Percentiles rank a stretch among this genome's conserved stretches.
phyloP scores from a whole-genome alignment of 2,113 vertebrate genomes.

The Odocoileus virginianus region DNA sequence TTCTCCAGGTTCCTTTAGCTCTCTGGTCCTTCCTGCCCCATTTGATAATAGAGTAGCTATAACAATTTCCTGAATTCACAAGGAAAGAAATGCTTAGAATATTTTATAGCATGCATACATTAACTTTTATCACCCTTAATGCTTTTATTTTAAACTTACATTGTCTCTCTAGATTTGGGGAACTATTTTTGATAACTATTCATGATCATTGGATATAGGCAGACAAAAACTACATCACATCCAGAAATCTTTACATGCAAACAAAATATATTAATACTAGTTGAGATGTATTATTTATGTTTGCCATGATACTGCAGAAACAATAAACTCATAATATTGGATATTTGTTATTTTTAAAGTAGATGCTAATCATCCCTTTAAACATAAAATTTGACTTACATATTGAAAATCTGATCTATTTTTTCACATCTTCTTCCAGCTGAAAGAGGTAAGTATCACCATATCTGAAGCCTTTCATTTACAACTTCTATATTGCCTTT shows the following conservation, averaged over 20 bases:
- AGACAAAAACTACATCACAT: not conserved
- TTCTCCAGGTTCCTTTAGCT: not conserved
- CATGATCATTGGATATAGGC: not conserved
- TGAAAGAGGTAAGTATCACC: not conserved
- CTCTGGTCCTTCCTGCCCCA: not conserved
- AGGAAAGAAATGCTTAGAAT: not conserved
- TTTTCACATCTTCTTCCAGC: not conserved
- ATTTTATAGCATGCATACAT: not conserved
- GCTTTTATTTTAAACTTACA: not conserved
- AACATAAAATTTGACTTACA: not conserved
- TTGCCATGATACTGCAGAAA: not conserved
- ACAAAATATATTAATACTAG: not conserved
- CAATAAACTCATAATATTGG: constrained; percentile 25
- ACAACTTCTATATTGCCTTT: not conserved
- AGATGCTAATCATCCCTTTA: constrained; percentile 43
- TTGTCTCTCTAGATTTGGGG: not conserved
- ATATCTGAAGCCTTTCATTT: not conserved
- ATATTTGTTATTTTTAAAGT: constrained; percentile 30
- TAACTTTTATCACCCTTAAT: not conserved
- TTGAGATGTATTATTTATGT: constrained; percentile 6
- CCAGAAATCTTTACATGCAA: not conserved
- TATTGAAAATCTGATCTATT: not conserved
- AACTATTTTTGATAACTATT: not conserved
- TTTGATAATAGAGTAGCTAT: not conserved
- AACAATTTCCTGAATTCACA: not conserved